Evolutionary conservation across 2,113 vertebrate genomes (phyloP).

Genomic region (Baryphthengus martii): DNA sequence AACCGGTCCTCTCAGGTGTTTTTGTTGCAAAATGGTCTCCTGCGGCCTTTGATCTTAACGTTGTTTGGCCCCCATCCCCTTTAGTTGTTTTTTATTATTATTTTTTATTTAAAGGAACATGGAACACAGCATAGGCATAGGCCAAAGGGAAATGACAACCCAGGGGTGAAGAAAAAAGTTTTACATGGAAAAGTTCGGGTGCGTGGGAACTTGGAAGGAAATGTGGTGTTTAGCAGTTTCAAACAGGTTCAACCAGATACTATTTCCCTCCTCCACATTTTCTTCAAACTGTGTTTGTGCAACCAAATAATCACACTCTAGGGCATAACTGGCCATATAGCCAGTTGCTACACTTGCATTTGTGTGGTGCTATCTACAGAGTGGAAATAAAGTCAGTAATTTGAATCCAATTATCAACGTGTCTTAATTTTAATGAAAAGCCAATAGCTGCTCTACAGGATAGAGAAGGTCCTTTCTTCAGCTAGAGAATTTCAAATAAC

Average conservation of each 20-base stretch:
- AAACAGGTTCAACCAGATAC: neutral
- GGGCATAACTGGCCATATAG: neutral
- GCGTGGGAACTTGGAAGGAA: neutral
- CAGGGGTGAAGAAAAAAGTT: neutral
- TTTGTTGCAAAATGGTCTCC: neutral
- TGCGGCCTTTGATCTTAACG: neutral
- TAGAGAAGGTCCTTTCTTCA: neutral
- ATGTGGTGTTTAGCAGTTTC: neutral
- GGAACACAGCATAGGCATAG: neutral
- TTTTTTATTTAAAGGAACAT: no score
- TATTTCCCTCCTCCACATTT: neutral
- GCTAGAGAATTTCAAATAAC: neutral
- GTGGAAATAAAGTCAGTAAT: neutral
- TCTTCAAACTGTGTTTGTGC: neutral
- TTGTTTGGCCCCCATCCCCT: no score
- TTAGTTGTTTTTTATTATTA: no score
- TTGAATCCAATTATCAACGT: neutral
- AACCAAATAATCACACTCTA: neutral
- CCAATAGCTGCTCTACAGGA: neutral
- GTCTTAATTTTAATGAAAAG: neutral
- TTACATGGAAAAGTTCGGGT: neutral
- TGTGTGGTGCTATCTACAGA: neutral
- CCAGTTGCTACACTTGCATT: accelerated
- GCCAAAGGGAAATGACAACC: neutral
- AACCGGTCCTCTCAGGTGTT: neutral